Conservation (phyloP, 2,888 invertebrate genomes). For the Rhamphomyia laevipes region DNA sequence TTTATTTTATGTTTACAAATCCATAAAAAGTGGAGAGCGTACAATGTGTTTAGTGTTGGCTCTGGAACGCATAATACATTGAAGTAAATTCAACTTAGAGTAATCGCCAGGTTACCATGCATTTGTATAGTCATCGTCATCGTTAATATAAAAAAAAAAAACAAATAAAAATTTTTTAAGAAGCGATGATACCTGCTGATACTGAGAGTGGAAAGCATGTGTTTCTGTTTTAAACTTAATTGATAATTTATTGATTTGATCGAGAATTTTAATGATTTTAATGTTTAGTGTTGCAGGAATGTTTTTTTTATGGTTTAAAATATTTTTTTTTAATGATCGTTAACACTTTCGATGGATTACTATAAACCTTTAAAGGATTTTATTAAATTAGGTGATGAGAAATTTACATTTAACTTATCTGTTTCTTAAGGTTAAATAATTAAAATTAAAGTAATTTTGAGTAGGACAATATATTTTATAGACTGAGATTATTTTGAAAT, state of each 20-base stretch:
- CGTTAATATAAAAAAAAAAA: background rate
- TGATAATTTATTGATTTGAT: conserved; percentile 13
- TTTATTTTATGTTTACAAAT: background rate
- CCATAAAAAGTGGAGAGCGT: background rate
- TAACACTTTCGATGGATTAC: conserved; percentile 5
- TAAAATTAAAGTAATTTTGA: no score
- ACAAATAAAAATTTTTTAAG: background rate
- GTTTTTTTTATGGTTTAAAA: background rate
- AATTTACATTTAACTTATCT: no score
- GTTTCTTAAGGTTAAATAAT: no score
- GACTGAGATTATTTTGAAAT: no score
- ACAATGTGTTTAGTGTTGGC: no score
- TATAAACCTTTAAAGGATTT: no score
- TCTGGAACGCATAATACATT: no score
- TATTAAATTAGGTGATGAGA: no score
- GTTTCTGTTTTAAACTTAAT: conserved; percentile 5
- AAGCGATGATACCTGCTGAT: no score
- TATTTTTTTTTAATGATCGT: background rate
- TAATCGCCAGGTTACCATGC: no score
- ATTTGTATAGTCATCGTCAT: background rate
- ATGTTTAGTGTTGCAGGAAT: background rate
- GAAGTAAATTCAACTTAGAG: no score
- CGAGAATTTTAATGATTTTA: conserved; percentile 11
- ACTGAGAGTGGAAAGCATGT: conserved; percentile 2
- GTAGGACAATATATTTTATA: no score